Conservation (phyloP, 2,888 invertebrate genomes). For the Microplitis deprimator region DNA sequence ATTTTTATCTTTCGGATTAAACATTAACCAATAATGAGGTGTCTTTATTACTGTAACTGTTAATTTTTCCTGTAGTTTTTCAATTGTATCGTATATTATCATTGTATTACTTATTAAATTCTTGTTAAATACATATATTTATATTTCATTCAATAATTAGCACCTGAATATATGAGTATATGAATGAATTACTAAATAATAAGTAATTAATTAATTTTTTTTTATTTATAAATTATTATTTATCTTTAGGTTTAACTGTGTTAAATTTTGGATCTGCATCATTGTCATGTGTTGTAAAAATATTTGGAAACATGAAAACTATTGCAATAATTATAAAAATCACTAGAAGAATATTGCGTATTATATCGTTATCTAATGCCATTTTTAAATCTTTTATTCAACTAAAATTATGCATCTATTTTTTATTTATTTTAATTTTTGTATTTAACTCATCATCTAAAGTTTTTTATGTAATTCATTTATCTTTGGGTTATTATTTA, state of each 20-base stretch:
- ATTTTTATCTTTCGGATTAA: background rate
- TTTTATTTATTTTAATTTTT: background rate
- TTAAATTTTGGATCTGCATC: background rate
- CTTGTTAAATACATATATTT: too few species aligned
- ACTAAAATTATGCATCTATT: background rate
- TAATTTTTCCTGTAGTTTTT: background rate
- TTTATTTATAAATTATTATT: background rate
- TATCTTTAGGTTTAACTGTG: background rate
- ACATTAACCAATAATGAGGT: background rate
- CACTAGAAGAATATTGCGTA: background rate
- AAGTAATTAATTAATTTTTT: background rate
- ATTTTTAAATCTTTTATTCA: background rate
- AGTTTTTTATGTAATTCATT: too few species aligned
- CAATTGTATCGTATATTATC: background rate
- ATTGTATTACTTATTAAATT: background rate
- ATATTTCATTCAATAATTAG: too few species aligned
- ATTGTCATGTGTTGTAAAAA: background rate
- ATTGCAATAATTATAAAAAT: background rate
- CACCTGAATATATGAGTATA: background rate
- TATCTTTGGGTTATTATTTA: too few species aligned
- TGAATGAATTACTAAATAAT: background rate
- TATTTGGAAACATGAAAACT: background rate
- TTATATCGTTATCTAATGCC: background rate
- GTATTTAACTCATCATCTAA: too few species aligned
- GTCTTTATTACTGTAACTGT: background rate